phyloP scores from a whole-genome alignment of 2,888 invertebrate genomes.

The Latrodectus elegans region DNA sequence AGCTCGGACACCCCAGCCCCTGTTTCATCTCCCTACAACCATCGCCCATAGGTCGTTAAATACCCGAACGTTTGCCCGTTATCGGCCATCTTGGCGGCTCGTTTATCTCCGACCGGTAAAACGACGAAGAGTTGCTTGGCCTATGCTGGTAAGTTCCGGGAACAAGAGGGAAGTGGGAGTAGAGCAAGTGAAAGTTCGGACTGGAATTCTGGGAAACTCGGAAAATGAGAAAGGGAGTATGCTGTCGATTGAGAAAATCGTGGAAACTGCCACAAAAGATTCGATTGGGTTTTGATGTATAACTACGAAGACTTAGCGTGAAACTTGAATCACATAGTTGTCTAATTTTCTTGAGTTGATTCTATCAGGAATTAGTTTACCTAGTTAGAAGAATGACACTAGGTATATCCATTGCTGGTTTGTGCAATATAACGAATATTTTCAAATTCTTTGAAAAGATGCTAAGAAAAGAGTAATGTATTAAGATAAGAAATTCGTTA shows the following conservation, averaged over 20 bases:
- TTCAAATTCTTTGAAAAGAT: too few species aligned
- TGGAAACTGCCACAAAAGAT: slow-evolving; percentile 10
- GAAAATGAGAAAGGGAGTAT: too few species aligned
- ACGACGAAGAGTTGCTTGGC: not conserved
- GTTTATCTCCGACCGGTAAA: slow-evolving; percentile 36
- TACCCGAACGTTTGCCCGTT: slow-evolving; percentile 34
- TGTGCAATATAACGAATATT: too few species aligned
- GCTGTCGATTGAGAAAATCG: not conserved
- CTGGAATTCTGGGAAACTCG: not conserved
- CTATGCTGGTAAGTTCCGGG: not conserved
- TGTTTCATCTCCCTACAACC: slow-evolving; percentile 6
- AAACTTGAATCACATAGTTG: too few species aligned
- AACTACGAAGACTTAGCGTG: not conserved
- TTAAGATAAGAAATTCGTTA: too few species aligned
- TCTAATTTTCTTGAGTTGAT: too few species aligned
- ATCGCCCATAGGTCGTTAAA: slow-evolving; percentile 31
- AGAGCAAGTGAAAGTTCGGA: not conserved
- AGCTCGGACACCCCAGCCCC: slow-evolving; percentile 17
- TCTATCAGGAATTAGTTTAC: too few species aligned
- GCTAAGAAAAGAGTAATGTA: too few species aligned
- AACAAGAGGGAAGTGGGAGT: not conserved
- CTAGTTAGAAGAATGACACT: too few species aligned
- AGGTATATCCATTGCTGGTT: too few species aligned
- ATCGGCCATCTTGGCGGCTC: slow-evolving; percentile 53
- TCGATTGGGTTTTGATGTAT: slow-evolving; percentile 20